Evolutionary conservation across 2,888 invertebrate genomes (phyloP).

Genomic region (Drosophila rellima): DNA sequence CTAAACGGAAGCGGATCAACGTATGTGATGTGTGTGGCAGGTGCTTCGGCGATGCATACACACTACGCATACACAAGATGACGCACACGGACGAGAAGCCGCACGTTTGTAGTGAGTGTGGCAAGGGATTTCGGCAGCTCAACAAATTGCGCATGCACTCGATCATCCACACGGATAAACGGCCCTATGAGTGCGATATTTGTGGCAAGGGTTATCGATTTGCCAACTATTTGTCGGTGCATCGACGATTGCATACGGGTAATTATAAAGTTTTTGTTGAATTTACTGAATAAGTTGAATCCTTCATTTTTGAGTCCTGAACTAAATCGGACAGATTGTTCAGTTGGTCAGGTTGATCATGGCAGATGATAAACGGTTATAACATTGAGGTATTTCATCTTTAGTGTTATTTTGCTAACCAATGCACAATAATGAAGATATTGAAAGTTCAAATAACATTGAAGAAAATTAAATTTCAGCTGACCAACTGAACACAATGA

Average conservation of each 20-base stretch:
- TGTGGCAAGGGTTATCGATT: conserved; percentile 80
- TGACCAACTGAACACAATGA: too few relatives aligned
- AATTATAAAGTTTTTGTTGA: too few relatives aligned
- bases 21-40: conserved; percentile 70
- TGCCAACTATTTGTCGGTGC: conserved; percentile 80
- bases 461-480: too few relatives aligned
- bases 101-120: conserved; percentile 73
- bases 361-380: too few relatives aligned
- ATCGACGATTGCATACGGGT: conserved; percentile 80
- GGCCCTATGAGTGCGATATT: conserved; percentile 76
- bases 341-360: too few relatives aligned
- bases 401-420: too few relatives aligned
- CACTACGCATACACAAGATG: conserved; percentile 82
- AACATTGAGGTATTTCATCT: too few relatives aligned
- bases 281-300: too few relatives aligned
- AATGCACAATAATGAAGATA: too few relatives aligned
- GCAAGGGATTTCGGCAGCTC: conserved; percentile 79
- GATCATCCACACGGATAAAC: conserved; percentile 76
- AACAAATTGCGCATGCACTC: conserved; percentile 81
- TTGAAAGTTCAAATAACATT: too few relatives aligned
- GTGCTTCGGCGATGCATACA: conserved; percentile 74
- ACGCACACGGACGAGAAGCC: conserved; percentile 82
- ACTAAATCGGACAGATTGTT: too few relatives aligned
- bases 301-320: too few relatives aligned
- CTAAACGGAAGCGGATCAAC: conserved; percentile 7